A percentile compares a stretch with the other conserved stretches of the same genome.
These are phyloP conservation scores for Dendroctonus valens DNA, from an alignment of 1,140 invertebrate genomes.

Conservation along the genomic window DNA sequence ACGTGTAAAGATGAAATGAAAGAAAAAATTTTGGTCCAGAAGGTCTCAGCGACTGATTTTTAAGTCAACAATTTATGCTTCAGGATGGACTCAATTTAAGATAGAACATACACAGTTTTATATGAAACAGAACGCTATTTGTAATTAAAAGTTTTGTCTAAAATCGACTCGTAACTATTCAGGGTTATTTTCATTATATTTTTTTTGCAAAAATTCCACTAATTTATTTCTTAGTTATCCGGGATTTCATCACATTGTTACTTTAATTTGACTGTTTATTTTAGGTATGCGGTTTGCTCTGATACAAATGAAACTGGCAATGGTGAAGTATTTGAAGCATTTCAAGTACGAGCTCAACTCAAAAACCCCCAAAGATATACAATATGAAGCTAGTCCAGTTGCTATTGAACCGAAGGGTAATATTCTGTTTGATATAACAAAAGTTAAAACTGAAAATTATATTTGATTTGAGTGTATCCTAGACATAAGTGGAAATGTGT, in stretches of 20 bases:
- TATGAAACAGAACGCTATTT: too few relatives aligned
- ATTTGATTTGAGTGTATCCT: too few relatives aligned
- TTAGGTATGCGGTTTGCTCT: conserved; percentile 16
- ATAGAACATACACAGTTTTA: neutral
- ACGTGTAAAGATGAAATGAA: too few relatives aligned
- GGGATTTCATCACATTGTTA: neutral
- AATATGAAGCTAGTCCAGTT: neutral
- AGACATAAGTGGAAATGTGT: too few relatives aligned
- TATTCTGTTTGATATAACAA: conserved; percentile 6
- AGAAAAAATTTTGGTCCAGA: too few relatives aligned
- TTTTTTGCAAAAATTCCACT: too few relatives aligned
- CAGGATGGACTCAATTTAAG: neutral
- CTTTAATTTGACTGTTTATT: neutral
- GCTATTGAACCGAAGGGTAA: conserved; percentile 1
- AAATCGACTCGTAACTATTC: too few relatives aligned
- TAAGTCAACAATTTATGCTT: too few relatives aligned
- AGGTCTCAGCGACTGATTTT: too few relatives aligned
- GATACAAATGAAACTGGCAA: conserved; percentile 11
- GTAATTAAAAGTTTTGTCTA: too few relatives aligned
- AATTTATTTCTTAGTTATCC: neutral
- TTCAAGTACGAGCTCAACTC: conserved; percentile 12
- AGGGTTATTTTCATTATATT: too few relatives aligned
- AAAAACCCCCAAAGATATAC: conserved; percentile 7
- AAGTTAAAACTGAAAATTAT: neutral
- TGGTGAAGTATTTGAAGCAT: conserved; percentile 15